phyloP scores from a whole-genome alignment of 2,888 invertebrate species.

The Drosophila mulleri region DNA sequence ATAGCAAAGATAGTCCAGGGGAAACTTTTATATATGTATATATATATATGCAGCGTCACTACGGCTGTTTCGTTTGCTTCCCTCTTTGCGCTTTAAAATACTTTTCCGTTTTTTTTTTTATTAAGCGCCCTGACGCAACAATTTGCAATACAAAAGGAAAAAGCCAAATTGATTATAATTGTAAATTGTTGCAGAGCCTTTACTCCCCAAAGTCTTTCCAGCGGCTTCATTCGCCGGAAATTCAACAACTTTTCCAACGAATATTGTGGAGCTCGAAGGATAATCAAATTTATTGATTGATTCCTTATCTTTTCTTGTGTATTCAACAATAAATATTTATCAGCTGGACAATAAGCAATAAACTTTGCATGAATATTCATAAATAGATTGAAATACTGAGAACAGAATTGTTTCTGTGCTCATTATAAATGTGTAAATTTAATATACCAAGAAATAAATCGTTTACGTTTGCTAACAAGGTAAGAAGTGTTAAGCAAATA shows the following conservation, averaged over 20 bases:
- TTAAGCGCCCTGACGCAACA: conserved; percentile 38
- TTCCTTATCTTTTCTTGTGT: background rate
- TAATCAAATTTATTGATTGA: conserved; percentile 8
- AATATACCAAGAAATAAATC: background rate
- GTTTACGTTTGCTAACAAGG: background rate
- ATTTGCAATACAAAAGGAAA: conserved; percentile 62
- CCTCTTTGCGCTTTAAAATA: conserved; percentile 57
- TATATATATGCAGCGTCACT: conserved; percentile 59
- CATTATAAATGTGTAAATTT: background rate
- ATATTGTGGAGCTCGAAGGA: background rate
- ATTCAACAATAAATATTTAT: background rate
- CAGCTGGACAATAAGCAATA: background rate
- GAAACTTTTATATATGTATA: conserved; percentile 46
- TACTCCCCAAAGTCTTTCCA: conserved; percentile 5
- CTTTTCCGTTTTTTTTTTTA: conserved; percentile 60
- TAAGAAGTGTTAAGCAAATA: too few relatives aligned
- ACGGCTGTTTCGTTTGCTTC: conserved; percentile 22
- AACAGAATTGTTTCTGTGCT: background rate
- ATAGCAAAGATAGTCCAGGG: conserved; percentile 52
- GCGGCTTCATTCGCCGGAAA: conserved; percentile 1
- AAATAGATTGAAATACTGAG: background rate
- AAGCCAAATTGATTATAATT: conserved; percentile 74
- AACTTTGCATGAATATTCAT: background rate
- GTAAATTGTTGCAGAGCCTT: conserved; percentile 64
- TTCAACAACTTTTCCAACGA: conserved; percentile 2